Evolutionary conservation across 2,113 vertebrate genomes (phyloP).

Genomic region (Ptychochromis oligacanthus): DNA sequence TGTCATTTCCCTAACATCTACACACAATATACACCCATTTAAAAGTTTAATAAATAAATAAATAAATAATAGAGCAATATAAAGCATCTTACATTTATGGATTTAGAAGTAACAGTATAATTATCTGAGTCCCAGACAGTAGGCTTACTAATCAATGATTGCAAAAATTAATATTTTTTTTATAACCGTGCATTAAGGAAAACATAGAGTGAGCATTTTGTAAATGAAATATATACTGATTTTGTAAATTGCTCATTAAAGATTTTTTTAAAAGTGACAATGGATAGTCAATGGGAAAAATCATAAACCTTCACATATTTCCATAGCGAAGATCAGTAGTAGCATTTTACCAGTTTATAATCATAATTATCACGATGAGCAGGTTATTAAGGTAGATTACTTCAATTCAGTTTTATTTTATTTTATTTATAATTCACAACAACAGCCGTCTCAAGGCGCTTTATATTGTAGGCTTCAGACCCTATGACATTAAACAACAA

Average conservation of each 20-base stretch:
- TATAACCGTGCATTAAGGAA: background rate
- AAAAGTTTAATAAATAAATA: too few species aligned
- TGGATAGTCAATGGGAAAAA: background rate
- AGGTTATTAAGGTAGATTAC: background rate
- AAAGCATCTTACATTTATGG: background rate
- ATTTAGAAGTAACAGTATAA: too few species aligned
- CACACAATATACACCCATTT: too few species aligned
- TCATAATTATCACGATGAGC: background rate
- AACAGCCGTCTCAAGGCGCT: too few species aligned
- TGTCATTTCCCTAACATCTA: too few species aligned
- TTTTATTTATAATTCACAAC: too few species aligned
- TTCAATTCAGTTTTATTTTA: too few species aligned
- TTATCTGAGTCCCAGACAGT: background rate
- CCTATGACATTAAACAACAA: too few species aligned
- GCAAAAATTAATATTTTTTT: background rate
- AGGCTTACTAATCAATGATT: accelerated
- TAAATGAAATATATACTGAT: background rate
- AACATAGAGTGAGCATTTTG: background rate
- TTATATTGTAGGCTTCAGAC: too few species aligned
- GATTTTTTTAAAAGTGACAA: background rate
- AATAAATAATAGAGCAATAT: background rate
- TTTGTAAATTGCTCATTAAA: background rate
- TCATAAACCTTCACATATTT: background rate
- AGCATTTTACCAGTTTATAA: background rate
- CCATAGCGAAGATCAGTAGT: background rate